Evolutionary conservation across 2,113 vertebrate species (phyloP).

Genomic region (Thomomys bottae): DNA sequence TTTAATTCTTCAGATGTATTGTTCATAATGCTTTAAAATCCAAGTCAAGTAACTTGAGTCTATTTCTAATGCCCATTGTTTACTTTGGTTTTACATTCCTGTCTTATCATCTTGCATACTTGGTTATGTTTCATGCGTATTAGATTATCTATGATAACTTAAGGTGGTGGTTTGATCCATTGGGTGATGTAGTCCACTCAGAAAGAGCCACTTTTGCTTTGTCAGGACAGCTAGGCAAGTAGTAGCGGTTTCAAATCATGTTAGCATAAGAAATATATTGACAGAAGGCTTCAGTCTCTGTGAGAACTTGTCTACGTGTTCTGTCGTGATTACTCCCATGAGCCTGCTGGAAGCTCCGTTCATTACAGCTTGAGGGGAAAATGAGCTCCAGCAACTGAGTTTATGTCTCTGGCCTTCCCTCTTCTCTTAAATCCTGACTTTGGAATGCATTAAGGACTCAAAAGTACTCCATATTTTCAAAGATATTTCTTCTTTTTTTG

Average conservation of each 20-base stretch:
- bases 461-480: neutral
- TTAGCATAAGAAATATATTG: neutral
- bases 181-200: neutral
- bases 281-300: neutral
- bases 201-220: neutral
- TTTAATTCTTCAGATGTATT: constrained; percentile 7
- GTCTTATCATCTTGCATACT: neutral
- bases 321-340: neutral
- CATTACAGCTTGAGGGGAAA: neutral
- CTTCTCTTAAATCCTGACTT: neutral
- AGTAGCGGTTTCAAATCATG: neutral
- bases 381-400: neutral
- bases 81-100: neutral
- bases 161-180: neutral
- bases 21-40: neutral
- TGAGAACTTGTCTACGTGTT: neutral
- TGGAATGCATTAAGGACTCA: neutral
- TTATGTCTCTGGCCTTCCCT: neutral
- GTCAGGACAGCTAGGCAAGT: neutral
- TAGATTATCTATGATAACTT: neutral
- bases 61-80: neutral
- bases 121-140: neutral
- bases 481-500: neutral
- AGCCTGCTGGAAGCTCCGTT: neutral
- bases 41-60: neutral